A percentile compares a stretch with the other conserved stretches of the same genome.
These are phyloP conservation scores for Myrmecophaga tridactyla DNA, from an alignment of 2,113 vertebrate genomes.

Conservation along the genomic window DNA sequence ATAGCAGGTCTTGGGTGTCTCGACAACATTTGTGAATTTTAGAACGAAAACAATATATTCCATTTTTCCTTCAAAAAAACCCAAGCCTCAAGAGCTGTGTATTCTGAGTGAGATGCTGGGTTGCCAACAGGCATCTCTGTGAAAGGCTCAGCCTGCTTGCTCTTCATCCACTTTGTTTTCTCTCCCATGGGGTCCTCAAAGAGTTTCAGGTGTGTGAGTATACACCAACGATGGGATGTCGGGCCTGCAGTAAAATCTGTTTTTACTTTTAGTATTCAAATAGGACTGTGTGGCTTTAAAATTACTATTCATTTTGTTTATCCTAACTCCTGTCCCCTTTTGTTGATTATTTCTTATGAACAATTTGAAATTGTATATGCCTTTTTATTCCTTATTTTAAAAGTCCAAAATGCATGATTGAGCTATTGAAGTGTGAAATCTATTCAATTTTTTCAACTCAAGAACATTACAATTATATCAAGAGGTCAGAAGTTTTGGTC, in stretches of 20 bases:
- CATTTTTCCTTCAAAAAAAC: background rate
- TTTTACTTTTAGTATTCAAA: background rate
- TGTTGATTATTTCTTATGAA: background rate
- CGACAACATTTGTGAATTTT: background rate
- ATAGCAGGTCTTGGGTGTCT: background rate
- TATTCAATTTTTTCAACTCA: conserved; percentile 41
- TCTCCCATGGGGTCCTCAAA: background rate
- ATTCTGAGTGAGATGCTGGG: background rate
- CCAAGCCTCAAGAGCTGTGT: background rate
- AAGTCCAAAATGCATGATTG: background rate
- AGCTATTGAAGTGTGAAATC: background rate
- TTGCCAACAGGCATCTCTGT: background rate
- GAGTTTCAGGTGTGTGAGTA: background rate
- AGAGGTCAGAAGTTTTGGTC: background rate
- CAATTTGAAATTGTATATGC: background rate
- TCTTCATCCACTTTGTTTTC: background rate
- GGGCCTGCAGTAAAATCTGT: background rate
- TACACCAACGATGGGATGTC: background rate
- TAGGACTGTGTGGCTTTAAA: background rate
- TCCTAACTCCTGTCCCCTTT: background rate
- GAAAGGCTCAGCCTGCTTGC: background rate
- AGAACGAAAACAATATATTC: background rate
- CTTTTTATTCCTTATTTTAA: background rate
- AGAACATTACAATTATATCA: background rate
- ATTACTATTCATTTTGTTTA: background rate